Base-by-base conservation (phyloP, 37 sponge, comb jelly and placozoan genomes). In the Petrosia ficiformis region DNA sequence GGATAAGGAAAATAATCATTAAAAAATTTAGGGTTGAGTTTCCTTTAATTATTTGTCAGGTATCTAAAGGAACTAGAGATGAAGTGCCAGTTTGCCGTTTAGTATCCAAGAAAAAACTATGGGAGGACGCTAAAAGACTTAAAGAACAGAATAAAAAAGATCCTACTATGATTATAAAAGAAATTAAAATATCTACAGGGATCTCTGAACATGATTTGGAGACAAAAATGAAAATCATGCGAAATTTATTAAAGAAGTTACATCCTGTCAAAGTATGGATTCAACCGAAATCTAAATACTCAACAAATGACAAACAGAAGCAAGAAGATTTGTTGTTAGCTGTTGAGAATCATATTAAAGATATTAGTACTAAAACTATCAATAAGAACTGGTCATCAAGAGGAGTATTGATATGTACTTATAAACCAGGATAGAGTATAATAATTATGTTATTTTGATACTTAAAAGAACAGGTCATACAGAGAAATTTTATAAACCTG, bases 161-260 rank as follows among this genome's bases (percentile, higher is more conserved):
- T 3, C 73, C 77, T 31, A 36, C 28, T 34, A 31, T 52, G 34
- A 30, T 72, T 38, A 75, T 52, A 30, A 89, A 89, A 43, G 85
- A 80, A 25, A 39, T 89, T 30, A 33, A 64, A 33, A 8, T 89
- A 16, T 29, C 81, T 1, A 73, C 73, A 1, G 59, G 64, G n/a
- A 89, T 89, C 30, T 42, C 69, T 1, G 85, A 68, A 4, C 81
- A 89, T 52, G 90, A 89, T 63, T 35, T 80, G 8, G 59, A 25
- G 6, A 56, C 33, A 11, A 89, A 89, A 44, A 10, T 84, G 0
- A 36, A 29, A 1, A 72, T 75, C 3, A 69, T 79, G 8, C 37
- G 5, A 33, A 70, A 70, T 28, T 41, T 80, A 44, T 68, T 89
- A 25, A 35, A 70, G 39, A 68, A 67, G 22, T 28, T 28, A 58